Evolutionary conservation across 2,797 vertebrate species (phyloP).

Genomic region (Molossus molossus): DNA sequence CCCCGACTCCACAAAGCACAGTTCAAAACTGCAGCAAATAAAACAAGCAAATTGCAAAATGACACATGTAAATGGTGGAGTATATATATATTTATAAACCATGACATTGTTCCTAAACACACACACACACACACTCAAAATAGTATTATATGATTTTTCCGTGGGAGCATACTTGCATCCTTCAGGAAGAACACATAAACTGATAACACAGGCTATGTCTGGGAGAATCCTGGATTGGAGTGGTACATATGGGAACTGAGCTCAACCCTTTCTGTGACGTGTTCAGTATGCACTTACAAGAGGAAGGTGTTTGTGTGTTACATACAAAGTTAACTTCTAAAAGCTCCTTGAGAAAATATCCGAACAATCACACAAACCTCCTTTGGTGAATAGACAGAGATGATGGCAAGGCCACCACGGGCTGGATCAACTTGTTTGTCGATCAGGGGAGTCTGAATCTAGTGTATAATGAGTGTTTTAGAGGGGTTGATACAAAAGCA

Average conservation of each 20-base stretch:
- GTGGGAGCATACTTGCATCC: not conserved
- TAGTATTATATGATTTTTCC: not conserved
- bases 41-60: not conserved
- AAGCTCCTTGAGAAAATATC: not conserved
- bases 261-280: not conserved
- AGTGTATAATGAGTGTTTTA: not conserved
- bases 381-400: not conserved
- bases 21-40: not conserved
- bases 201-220: not conserved
- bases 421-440: not conserved
- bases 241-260: too few species aligned
- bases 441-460: not conserved
- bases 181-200: not conserved
- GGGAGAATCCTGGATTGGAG: not conserved
- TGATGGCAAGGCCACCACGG: not conserved
- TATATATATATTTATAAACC: not conserved
- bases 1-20: not conserved
- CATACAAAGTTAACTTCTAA: slow-evolving; percentile 27
- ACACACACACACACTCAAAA: not conserved
- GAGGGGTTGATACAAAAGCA: not conserved
- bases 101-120: not conserved
- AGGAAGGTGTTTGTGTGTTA: not conserved
- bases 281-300: not conserved
- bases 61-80: not conserved
- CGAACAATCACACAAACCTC: not conserved